phyloP scores from a whole-genome alignment of 2,113 vertebrate genomes.

The Lontra canadensis region DNA sequence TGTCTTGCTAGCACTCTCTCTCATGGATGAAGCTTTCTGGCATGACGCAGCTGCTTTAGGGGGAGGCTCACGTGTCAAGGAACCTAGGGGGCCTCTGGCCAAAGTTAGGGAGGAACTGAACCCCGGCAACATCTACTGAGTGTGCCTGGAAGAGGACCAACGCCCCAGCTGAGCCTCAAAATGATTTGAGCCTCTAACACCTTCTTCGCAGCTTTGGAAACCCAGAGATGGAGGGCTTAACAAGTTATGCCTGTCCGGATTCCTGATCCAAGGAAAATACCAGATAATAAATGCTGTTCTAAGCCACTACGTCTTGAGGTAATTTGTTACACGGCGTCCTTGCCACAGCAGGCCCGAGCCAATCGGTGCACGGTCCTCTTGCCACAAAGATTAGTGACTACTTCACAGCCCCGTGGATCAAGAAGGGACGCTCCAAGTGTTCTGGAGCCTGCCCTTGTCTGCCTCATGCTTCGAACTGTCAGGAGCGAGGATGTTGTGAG shows the following conservation, averaged over 20 bases:
- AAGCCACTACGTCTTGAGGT: not conserved
- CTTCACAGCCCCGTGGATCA: not conserved
- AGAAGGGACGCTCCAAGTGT: not conserved
- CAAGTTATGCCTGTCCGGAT: not conserved
- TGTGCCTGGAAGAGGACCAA: not conserved
- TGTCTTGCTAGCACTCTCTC: not conserved
- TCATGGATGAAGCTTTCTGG: not conserved
- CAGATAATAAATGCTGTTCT: not conserved
- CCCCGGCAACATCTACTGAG: not conserved
- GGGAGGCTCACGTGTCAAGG: not conserved
- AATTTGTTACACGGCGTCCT: not conserved
- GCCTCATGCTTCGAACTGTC: not conserved
- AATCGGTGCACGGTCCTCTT: not conserved
- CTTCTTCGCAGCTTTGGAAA: not conserved
- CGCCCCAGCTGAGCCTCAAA: not conserved
- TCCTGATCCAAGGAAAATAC: not conserved
- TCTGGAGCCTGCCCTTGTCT: not conserved
- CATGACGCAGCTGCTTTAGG: not conserved
- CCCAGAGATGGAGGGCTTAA: not conserved
- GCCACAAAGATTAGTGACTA: not conserved
- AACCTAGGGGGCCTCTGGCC: not conserved
- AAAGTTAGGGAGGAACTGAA: not conserved
- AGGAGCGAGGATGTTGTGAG: not conserved
- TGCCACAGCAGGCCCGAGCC: not conserved
- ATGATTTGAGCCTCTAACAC: not conserved